A percentile compares a stretch with the other conserved stretches of the same genome.
phyloP scores from a whole-genome alignment of 1,140 invertebrate species.

The Penaeus japonicus region DNA sequence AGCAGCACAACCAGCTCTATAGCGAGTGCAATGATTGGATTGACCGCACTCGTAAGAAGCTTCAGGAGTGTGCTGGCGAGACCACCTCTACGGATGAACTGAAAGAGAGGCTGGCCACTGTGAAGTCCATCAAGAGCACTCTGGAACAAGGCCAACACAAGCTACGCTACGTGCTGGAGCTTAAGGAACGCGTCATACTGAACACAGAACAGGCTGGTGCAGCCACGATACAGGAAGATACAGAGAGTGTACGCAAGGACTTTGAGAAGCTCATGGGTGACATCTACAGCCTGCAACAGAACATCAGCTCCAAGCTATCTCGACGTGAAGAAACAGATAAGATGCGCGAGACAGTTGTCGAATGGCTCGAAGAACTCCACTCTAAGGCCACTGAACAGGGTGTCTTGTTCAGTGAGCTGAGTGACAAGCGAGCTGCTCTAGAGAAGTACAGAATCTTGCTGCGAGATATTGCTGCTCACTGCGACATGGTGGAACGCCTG shows the following conservation, averaged over 20 bases:
- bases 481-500: slow-evolving; percentile 74
- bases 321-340: slow-evolving; percentile 70
- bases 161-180: slow-evolving; percentile 81
- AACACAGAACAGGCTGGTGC: slow-evolving; percentile 88
- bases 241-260: slow-evolving; percentile 84
- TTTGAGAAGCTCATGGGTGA: slow-evolving; percentile 85
- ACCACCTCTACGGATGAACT: slow-evolving; percentile 81
- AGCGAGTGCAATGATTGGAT: slow-evolving; percentile 93
- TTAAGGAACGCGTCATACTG: slow-evolving; percentile 91
- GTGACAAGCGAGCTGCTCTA: slow-evolving; percentile 85
- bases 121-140: slow-evolving; percentile 83
- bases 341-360: slow-evolving; percentile 69
- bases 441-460: slow-evolving; percentile 78
- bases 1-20: slow-evolving; percentile 76
- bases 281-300: slow-evolving; percentile 65
- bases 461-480: slow-evolving; percentile 79
- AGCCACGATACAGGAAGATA: slow-evolving; percentile 87
- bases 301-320: slow-evolving; percentile 49
- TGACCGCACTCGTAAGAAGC: slow-evolving; percentile 83
- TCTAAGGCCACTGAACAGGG: slow-evolving; percentile 74
- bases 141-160: slow-evolving; percentile 92
- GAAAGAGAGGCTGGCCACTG: slow-evolving; percentile 81
- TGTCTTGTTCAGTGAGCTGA: slow-evolving; percentile 80
- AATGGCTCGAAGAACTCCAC: slow-evolving; percentile 87
- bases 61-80: slow-evolving; percentile 72